Evolutionary conservation across 2,113 vertebrate species (phyloP), one percentile per base, ranked within the genome.

Genomic region (Vulpes ferrilata): DNA sequence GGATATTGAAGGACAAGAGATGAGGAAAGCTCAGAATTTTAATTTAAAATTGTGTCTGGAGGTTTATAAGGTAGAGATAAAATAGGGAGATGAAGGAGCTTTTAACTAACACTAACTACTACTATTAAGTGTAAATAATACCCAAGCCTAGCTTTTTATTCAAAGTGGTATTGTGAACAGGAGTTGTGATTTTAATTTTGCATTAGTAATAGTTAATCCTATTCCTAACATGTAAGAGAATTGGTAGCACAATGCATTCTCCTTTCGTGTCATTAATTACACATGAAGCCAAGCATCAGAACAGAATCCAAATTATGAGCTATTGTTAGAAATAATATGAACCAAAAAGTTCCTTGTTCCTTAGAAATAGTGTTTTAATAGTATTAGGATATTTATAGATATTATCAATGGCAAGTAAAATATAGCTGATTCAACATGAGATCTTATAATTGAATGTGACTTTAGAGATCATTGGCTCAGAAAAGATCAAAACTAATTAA

Each of bases 1-100:
- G 78, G 11, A 94, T 84, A 97, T 51, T 88, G 97, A 94, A 87
- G 78, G 85, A 94, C 93, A 97, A 65, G 80, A 93, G 80, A 93
- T 93, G 15, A 98, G 60, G 94, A 92, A 94, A 95, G 13, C 6
- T 97, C 17, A 79, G 43, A 64, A 65, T 62, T 96, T 92, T 80
- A 94, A 38, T 84, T 53, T 67, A 23, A 74, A 96, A 11, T 8
- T n/a, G 16, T 67, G 12, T 11, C 30, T 48, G 15, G 48, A 67
- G 7, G 1, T 7, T 65, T 76, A 15, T 62, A 32, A 86, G 60
- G 3, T 22, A 82, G 48, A 48, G 5, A 71, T 79, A 15, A 67
- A 19, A 11, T 17, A 60, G 3, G 5, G 13, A 62, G 32, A 83
- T 93, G 13, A 78, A 87, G 16, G 87, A 90, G 64, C 11, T 91